phyloP scores from a whole-genome alignment of 2,797 vertebrate species.

The Pyrocephalus nanus region DNA sequence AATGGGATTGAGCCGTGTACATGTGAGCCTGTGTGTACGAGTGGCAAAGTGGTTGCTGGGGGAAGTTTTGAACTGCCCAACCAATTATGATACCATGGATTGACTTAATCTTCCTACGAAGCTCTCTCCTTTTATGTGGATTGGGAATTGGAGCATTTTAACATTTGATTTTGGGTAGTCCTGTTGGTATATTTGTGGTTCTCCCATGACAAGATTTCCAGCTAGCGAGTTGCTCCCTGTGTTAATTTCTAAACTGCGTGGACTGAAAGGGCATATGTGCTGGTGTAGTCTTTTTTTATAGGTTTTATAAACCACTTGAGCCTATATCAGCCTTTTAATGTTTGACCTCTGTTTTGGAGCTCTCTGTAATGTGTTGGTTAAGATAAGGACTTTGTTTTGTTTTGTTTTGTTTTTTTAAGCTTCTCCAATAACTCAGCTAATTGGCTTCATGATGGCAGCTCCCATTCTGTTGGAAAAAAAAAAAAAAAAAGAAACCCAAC shows the following conservation, averaged over 20 bases:
- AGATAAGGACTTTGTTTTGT: conserved; percentile 21
- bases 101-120: conserved; percentile 63
- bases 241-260: conserved; percentile 72
- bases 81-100: conserved; percentile 62
- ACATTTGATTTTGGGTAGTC: conserved; percentile 72
- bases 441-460: conserved; percentile 56
- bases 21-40: conserved; percentile 56
- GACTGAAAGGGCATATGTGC: conserved; percentile 73
- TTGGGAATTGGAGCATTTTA: conserved; percentile 75
- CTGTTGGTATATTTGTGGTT: conserved; percentile 69
- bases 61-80: conserved; percentile 62
- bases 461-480: background rate
- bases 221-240: conserved; percentile 68
- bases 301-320: conserved; percentile 85
- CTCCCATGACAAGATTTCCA: conserved; percentile 71
- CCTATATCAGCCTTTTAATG: conserved; percentile 79
- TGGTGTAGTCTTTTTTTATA: conserved; percentile 82
- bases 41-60: conserved; percentile 51
- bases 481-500: background rate
- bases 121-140: conserved; percentile 65
- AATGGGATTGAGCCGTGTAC: conserved; percentile 59
- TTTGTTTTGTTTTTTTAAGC: conserved; percentile 29
- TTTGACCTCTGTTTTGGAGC: conserved; percentile 73
- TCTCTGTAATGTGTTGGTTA: conserved; percentile 69
- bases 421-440: conserved; percentile 60